Percentiles rank a stretch among this genome's conserved stretches.
Evolutionary conservation across 1,140 invertebrate genomes (phyloP).

Genomic region (Zaprionus vittiger): DNA sequence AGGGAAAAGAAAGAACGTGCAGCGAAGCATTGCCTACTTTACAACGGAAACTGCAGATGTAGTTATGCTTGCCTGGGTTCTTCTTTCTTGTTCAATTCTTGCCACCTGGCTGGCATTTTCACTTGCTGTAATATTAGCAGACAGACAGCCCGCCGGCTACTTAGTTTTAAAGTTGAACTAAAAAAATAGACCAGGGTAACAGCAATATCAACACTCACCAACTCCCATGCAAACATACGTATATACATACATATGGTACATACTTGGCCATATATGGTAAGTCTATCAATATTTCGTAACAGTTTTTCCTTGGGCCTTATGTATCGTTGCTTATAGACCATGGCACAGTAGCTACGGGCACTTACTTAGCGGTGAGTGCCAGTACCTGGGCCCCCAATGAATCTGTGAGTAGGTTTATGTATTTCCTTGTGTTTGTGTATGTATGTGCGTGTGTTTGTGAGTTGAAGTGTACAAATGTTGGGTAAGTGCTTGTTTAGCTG

Average conservation of each 20-base stretch:
- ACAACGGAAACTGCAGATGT: constrained; percentile 30
- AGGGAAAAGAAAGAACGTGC: constrained; percentile 9
- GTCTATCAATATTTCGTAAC: constrained; percentile 54
- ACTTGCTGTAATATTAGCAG: constrained; percentile 51
- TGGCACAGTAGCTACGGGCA: constrained; percentile 66
- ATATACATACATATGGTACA: background rate
- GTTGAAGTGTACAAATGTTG: constrained; percentile 14
- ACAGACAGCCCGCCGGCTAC: constrained; percentile 69
- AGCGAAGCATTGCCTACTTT: constrained; percentile 45
- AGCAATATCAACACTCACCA: constrained; percentile 6
- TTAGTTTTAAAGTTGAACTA: constrained; percentile 55
- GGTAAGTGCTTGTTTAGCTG: constrained; percentile 39
- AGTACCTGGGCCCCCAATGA: constrained; percentile 37
- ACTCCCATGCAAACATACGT: constrained; percentile 8
- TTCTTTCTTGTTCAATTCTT: constrained; percentile 34
- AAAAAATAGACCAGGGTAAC: constrained; percentile 46
- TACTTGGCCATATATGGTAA: constrained; percentile 23
- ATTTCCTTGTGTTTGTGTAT: background rate
- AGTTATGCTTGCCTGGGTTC: constrained; percentile 18
- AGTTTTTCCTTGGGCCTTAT: constrained; percentile 59
- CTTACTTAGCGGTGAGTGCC: constrained; percentile 74
- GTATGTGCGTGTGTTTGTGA: background rate
- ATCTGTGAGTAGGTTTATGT: constrained; percentile 19
- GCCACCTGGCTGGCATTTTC: constrained; percentile 26
- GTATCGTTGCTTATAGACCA: constrained; percentile 72